Percentiles rank a stretch among this genome's conserved stretches.
Conservation (phyloP, 2,113 vertebrate genomes). For the Gasterosteus nipponicus region DNA sequence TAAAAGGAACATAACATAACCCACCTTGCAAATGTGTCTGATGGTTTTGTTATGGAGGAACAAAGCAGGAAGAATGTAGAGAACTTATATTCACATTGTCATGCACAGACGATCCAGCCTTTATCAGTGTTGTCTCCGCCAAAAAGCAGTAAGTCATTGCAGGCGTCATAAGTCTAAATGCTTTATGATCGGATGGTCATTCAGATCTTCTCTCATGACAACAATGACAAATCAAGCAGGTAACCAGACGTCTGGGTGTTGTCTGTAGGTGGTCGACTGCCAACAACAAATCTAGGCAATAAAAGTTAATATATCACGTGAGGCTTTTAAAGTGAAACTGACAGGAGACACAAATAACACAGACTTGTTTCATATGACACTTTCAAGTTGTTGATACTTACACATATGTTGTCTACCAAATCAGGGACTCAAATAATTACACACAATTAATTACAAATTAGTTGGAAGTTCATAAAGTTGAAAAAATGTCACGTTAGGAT, state of each 20-base stretch:
- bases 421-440: background rate
- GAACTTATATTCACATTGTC: constrained; percentile 47
- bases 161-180: constrained; percentile 23
- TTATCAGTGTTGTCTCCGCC: constrained; percentile 31
- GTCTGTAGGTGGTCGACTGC: constrained; percentile 26
- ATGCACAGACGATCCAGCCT: constrained; percentile 24
- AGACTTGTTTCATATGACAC: background rate
- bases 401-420: background rate
- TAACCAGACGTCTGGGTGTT: constrained; percentile 16
- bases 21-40: constrained; percentile 77
- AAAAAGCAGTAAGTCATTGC: constrained; percentile 14
- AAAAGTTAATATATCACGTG: constrained; percentile 14
- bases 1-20: constrained; percentile 77
- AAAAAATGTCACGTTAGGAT: background rate
- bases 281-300: constrained; percentile 14
- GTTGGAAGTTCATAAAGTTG: background rate
- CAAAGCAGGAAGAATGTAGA: constrained; percentile 29
- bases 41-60: constrained; percentile 72
- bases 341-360: background rate
- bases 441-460: background rate
- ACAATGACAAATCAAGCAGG: constrained; percentile 43
- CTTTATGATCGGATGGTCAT: constrained; percentile 37
- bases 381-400: background rate
- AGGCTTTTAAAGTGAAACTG: constrained; percentile 6
- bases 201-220: constrained; percentile 34